Evolutionary conservation across 2,888 invertebrate species (phyloP), one percentile per base, ranked within the genome.

Genomic region (Cosmia pyralina): DNA sequence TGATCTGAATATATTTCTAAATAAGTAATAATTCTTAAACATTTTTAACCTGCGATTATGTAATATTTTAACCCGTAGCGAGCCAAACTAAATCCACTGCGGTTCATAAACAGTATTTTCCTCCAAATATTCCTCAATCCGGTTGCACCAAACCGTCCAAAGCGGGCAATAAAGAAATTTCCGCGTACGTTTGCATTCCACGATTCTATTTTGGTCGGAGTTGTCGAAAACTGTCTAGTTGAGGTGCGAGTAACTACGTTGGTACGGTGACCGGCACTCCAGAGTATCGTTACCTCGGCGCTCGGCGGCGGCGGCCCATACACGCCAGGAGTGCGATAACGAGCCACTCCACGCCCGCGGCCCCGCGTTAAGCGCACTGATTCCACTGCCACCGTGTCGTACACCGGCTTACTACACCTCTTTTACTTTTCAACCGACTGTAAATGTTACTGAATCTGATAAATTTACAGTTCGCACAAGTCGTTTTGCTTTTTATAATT

Each of bases 311-410:
- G 78, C 69, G 76, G 77, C 63, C 75, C 82, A 79, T 79, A 70
- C 81, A 80, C 77, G 77, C 68, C 77, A 84, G 83, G 86, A 85
- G 88, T 78, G 87, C 86, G 86, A 88, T 91, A 91, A 91, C 91
- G 91, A 91, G 90, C 89, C 90, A 90, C 91, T 91, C 84, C 86
- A 88, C 79, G 82, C 82, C 83, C 84, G 72, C 81, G 83, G 82
- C 84, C 69, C 69, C 77, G 57, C 77, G 69, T 82, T 87, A 84
- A 86, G 88, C 87, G 85, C 88, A 84, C 84, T 82, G 85, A 88
- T 87, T 85, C 78, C 77, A 76, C 83, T 80, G 77, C 81, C 76
- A 79, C 66, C 74, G 48, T 67, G 77, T 75, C 80, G 77, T 74
- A 74, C 74, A 71, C 59, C 38, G 58, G 58, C 72, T 79, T 73